phyloP scores from a whole-genome alignment of 2,797 vertebrate genomes.

The Gallirallus australis region DNA sequence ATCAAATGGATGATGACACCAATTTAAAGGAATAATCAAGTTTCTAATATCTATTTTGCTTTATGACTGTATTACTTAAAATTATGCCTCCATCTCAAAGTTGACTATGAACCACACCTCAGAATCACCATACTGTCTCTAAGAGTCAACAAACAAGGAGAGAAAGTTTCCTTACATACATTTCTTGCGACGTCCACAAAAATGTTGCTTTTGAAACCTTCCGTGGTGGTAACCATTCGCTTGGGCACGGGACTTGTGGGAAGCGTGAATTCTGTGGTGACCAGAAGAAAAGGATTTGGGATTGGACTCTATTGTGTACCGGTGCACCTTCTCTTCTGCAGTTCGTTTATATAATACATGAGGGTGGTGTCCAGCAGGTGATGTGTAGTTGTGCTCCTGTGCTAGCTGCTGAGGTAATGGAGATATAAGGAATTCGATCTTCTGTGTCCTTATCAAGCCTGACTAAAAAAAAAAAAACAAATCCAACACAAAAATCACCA shows the following conservation, averaged over 20 bases:
- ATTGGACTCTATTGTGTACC: constrained; percentile 31
- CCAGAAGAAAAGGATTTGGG: constrained; percentile 22
- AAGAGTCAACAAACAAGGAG: constrained; percentile 58
- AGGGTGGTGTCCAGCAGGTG: constrained; percentile 89
- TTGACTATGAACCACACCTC: constrained; percentile 16
- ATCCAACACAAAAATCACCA: neutral
- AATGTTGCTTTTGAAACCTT: constrained; percentile 89
- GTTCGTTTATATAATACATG: constrained; percentile 94
- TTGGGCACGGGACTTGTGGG: constrained; percentile 57
- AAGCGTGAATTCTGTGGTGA: neutral
- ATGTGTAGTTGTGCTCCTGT: constrained; percentile 87
- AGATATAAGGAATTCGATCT: constrained; percentile 91
- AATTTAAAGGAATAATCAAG: neutral
- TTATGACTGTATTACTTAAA: neutral
- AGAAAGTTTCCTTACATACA: constrained; percentile 98
- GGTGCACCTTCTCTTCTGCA: constrained; percentile 85
- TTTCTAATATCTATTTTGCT: neutral
- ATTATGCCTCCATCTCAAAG: neutral
- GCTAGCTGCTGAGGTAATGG: constrained; percentile 91
- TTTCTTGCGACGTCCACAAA: constrained; percentile 99
- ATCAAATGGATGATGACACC: neutral
- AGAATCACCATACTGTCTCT: neutral
- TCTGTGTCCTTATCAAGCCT: constrained; percentile 90
- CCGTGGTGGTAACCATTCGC: constrained; percentile 74
- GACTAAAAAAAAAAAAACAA: constrained; percentile 80